Conservation (phyloP, 2,888 invertebrate genomes). For the Clunio marinus region DNA sequence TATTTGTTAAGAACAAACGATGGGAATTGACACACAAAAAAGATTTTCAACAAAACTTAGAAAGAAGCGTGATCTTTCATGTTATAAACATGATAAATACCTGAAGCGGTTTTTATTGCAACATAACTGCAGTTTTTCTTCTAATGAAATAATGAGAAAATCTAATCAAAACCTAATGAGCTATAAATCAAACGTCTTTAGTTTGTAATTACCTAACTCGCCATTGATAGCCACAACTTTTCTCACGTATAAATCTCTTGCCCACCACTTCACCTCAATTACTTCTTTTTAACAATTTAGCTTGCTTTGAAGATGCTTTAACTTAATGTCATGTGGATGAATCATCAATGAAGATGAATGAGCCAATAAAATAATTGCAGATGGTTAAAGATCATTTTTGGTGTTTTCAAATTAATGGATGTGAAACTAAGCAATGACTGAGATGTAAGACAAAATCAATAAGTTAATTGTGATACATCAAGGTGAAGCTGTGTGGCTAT, state of each 20-base stretch:
- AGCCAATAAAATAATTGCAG: conserved; percentile 29
- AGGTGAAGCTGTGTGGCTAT: neutral
- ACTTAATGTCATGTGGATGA: too few relatives aligned
- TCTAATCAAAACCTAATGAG: conserved; percentile 25
- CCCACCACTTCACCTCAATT: neutral
- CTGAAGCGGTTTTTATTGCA: conserved; percentile 18
- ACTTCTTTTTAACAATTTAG: too few relatives aligned
- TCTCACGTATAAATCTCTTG: neutral
- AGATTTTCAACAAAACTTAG: too few relatives aligned
- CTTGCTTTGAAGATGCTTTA: too few relatives aligned
- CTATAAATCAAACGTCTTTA: conserved; percentile 22
- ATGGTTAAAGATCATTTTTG: conserved; percentile 17
- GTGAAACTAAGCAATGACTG: neutral
- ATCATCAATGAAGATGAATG: neutral
- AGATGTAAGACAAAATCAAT: neutral
- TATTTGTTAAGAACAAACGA: too few relatives aligned
- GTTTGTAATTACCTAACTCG: conserved; percentile 23
- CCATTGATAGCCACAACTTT: conserved; percentile 26
- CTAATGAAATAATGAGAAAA: neutral
- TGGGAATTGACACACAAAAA: too few relatives aligned
- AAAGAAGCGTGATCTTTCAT: too few relatives aligned
- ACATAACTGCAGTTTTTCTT: neutral
- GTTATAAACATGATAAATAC: too few relatives aligned
- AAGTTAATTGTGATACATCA: too few relatives aligned
- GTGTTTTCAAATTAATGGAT: neutral